These are phyloP conservation scores for Passer montanus DNA, from an alignment of 2,113 vertebrate species.

Conservation along the genomic window DNA sequence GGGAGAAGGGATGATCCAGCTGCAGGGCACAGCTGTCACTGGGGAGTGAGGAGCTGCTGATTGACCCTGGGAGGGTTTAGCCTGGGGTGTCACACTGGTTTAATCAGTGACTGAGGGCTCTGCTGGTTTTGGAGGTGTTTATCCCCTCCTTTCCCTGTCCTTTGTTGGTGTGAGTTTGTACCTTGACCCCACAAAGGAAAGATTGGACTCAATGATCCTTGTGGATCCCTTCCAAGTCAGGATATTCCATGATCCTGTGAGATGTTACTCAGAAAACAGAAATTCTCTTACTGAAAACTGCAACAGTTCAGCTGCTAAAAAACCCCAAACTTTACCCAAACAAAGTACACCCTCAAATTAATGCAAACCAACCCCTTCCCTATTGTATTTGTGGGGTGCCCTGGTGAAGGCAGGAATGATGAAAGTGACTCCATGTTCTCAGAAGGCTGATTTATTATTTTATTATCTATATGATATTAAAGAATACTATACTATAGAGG, in stretches of 20 bases:
- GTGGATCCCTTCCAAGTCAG: not conserved
- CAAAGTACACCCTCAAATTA: rapidly evolving
- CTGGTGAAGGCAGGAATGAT: too few species aligned
- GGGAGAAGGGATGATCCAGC: not conserved
- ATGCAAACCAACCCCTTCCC: not conserved
- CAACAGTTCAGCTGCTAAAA: not conserved
- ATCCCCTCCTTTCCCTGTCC: not conserved
- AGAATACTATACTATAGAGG: too few species aligned
- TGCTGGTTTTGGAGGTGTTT: not conserved
- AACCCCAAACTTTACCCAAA: not conserved
- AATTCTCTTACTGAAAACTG: not conserved
- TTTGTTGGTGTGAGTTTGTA: not conserved
- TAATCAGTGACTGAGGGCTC: not conserved
- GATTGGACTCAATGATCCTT: rapidly evolving
- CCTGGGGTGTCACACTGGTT: rapidly evolving
- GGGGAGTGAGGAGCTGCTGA: not conserved
- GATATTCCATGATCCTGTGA: not conserved
- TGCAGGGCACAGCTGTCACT: not conserved
- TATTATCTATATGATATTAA: too few species aligned
- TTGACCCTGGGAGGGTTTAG: not conserved
- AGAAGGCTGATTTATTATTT: too few species aligned
- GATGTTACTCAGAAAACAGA: not conserved
- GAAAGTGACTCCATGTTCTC: too few species aligned
- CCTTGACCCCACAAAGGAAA: not conserved
- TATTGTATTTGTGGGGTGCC: too few species aligned